phyloP scores from a whole-genome alignment of 1,140 invertebrate genomes.

The Heliconius hermathena region DNA sequence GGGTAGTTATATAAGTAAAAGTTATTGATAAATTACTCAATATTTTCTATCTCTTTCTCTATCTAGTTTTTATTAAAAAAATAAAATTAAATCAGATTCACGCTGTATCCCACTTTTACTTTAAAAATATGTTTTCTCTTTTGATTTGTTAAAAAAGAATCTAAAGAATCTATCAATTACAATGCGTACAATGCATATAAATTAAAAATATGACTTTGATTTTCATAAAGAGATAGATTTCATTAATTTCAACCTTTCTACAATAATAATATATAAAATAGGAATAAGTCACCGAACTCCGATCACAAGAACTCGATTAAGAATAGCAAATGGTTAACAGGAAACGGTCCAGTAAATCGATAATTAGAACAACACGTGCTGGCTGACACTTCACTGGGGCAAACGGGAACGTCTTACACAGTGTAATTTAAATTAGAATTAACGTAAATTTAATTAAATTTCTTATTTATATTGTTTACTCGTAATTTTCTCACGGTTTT shows the following conservation, averaged over 20 bases:
- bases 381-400: neutral
- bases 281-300: neutral
- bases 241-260: neutral
- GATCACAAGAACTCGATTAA: neutral
- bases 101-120: no score
- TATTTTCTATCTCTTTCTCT: no score
- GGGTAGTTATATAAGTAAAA: no score
- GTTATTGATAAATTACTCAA: no score
- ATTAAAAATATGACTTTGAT: neutral
- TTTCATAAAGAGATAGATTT: neutral
- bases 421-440: slow-evolving; percentile 1
- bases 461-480: neutral
- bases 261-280: neutral
- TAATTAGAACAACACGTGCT: slow-evolving; percentile 10
- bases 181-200: neutral
- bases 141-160: no score
- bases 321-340: slow-evolving; percentile 7
- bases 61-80: no score
- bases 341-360: slow-evolving; percentile 6
- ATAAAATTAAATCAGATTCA: no score
- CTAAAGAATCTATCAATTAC: no score
- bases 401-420: neutral
- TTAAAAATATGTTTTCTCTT: no score
- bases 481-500: no score
- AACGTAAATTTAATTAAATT: neutral